Base-by-base conservation (phyloP, 1,140 invertebrate genomes). In the Panagrolaimus sp. region DNA sequence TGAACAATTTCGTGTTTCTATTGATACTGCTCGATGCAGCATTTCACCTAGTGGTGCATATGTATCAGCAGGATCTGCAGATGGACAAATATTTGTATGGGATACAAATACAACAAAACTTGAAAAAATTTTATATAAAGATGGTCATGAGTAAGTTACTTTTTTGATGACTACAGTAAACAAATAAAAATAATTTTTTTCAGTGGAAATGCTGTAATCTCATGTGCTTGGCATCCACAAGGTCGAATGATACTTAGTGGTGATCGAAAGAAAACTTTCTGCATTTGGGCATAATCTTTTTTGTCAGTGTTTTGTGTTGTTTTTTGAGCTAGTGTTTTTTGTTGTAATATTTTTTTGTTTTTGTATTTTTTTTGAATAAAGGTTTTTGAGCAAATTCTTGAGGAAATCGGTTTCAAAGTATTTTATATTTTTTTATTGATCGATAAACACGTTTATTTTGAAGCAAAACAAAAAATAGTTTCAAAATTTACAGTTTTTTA, bases 11-110 rank as follows among this genome's bases (percentile, higher is more conserved):
- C 92, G 92, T 86, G 90, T 96, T 64, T 91, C 91, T 43, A 93
- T 90, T 85, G 94, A 97, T 86, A 95, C 90, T 88, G 88, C 91
- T 23, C 87, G 93, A 79, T 92, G 92, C 9, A 88, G 89, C 46
- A 96, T 96, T 83, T 94, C 92, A 78, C 91, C 91, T 25, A 90
- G 92, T 83, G 91, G 89, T 4, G 88, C 90, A 65, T 91, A 91
- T 84, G 89, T 93, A 20, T 88, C 91, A 1, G 91, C 90, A 67
- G 94, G 95, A 9, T 92, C 91, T 14, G 87, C 88, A 0, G 92
- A 96, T 84, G 93, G 93, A 16, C 87, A 88, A 31, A 87, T 96
- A 63, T 96, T 89, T 83, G 89, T 97, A 65, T 97, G 93, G 93
- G 91, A 91, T 81, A 88, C 92, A n/a, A 83, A 85, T 65, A 88